phyloP scores from a whole-genome alignment of 2,888 invertebrate species.

The Aphrophora alni region DNA sequence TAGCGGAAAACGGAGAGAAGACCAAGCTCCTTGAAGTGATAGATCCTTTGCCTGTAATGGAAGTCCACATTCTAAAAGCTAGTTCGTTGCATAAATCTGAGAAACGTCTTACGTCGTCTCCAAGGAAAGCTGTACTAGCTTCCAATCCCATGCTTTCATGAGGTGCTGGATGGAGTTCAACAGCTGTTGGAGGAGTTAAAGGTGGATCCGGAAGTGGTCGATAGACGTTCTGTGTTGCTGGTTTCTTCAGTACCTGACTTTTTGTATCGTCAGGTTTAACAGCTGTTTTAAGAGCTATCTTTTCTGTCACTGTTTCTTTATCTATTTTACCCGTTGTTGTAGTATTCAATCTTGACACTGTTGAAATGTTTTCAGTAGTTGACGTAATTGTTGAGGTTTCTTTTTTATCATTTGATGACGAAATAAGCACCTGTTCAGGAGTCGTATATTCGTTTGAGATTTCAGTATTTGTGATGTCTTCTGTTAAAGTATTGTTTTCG shows the following conservation, averaged over 20 bases:
- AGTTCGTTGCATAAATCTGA: constrained; percentile 82
- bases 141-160: constrained; percentile 72
- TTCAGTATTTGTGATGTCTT: neutral
- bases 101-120: constrained; percentile 78
- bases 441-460: neutral
- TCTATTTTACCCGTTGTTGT: constrained; percentile 45
- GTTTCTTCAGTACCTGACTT: constrained; percentile 20
- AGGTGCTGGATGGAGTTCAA: constrained; percentile 64
- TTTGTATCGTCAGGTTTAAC: constrained; percentile 19
- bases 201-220: constrained; percentile 22
- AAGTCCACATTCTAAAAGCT: constrained; percentile 83
- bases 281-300: constrained; percentile 23
- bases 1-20: constrained; percentile 83
- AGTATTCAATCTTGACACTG: constrained; percentile 43
- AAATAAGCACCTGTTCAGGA: neutral
- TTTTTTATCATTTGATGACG: constrained; percentile 8
- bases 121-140: constrained; percentile 73
- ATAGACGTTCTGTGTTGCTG: constrained; percentile 12
- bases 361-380: constrained; percentile 43
- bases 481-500: neutral
- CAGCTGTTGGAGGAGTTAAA: constrained; percentile 51
- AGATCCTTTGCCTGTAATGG: constrained; percentile 68
- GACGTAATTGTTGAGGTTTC: constrained; percentile 33
- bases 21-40: constrained; percentile 72
- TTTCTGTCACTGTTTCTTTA: constrained; percentile 37